phyloP scores from a whole-genome alignment of 2,113 vertebrate genomes.

The Burhinus oedicnemus region DNA sequence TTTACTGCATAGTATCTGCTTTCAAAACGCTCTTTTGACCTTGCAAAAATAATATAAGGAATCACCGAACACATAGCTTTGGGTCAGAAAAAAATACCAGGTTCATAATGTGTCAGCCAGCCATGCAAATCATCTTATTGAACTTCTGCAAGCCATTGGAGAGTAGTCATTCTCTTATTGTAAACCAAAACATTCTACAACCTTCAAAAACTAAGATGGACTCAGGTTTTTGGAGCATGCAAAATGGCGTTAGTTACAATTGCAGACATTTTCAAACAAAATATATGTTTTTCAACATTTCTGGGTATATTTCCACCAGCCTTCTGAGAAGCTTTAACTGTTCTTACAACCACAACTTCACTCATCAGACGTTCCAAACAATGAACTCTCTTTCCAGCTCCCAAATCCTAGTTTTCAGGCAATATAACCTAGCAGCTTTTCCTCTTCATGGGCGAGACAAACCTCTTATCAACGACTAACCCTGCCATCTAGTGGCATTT shows the following conservation, averaged over 20 bases:
- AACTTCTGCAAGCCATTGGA: neutral
- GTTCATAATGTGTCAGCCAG: neutral
- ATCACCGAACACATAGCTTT: neutral
- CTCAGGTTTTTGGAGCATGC: neutral
- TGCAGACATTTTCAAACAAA: neutral
- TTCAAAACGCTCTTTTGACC: neutral
- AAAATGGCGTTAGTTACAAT: fast-evolving
- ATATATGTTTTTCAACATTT: neutral
- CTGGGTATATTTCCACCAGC: neutral
- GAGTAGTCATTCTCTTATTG: neutral
- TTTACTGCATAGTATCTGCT: neutral
- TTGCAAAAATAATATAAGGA: neutral
- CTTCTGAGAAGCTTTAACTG: neutral
- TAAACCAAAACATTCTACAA: neutral
- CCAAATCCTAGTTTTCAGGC: neutral
- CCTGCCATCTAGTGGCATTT: slow-evolving; percentile 44
- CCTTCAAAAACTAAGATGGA: neutral
- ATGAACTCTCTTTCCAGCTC: neutral
- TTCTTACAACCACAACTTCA: neutral
- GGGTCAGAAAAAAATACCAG: neutral
- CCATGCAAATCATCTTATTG: neutral
- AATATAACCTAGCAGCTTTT: neutral
- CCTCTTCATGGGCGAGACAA: neutral
- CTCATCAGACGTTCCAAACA: neutral
- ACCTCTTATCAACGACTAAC: neutral